Conservation (phyloP, 2,888 invertebrate species). For the Papilio elwesi region DNA sequence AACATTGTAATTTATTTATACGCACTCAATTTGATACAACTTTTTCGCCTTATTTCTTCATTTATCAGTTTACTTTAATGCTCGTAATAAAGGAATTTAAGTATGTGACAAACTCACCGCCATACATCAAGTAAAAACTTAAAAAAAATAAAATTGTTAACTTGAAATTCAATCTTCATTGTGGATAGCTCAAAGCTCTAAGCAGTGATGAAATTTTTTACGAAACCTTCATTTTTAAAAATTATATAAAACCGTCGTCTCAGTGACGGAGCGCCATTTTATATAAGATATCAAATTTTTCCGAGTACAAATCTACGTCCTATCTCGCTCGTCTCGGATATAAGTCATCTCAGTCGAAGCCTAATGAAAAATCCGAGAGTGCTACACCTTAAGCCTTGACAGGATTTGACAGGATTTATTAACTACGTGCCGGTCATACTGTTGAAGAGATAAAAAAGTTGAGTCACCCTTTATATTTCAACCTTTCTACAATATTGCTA, state of each 20-base stretch:
- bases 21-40: too few species aligned
- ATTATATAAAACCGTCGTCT: background rate
- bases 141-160: too few species aligned
- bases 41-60: too few species aligned
- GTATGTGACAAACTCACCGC: too few species aligned
- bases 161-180: too few species aligned
- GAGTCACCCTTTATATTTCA: background rate
- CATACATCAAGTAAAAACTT: too few species aligned
- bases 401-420: constrained; percentile 28
- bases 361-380: constrained; percentile 24
- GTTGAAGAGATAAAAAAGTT: background rate
- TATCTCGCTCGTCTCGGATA: background rate
- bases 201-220: too few species aligned
- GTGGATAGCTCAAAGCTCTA: too few species aligned
- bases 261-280: background rate
- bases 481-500: too few species aligned
- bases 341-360: background rate
- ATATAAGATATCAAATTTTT: background rate
- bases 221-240: background rate
- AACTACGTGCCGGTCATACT: constrained; percentile 16
- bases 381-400: background rate
- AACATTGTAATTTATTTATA: too few species aligned
- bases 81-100: too few species aligned
- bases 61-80: too few species aligned
- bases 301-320: background rate